These are phyloP conservation scores for Galbula dea DNA, from an alignment of 2,113 vertebrate species.

Conservation along the genomic window DNA sequence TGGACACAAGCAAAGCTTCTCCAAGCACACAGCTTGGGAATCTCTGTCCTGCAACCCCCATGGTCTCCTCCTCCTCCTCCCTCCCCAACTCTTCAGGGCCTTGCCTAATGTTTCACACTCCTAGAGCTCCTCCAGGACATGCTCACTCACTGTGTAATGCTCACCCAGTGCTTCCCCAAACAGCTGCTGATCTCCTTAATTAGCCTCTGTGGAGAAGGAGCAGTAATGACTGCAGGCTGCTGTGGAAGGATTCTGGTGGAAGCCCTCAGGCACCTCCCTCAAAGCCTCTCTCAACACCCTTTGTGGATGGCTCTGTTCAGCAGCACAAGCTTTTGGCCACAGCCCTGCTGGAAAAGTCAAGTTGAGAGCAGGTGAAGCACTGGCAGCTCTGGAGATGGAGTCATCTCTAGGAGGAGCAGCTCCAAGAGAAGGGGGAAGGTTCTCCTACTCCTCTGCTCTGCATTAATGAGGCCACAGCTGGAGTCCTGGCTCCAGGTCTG, in stretches of 20 bases:
- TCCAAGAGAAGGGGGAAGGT: background rate
- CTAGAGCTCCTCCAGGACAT: background rate
- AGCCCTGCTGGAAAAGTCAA: background rate
- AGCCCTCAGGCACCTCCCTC: background rate
- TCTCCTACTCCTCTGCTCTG: no score
- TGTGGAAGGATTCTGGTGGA: background rate
- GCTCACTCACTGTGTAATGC: background rate
- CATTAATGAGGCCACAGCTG: no score
- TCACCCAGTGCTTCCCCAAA: slow-evolving; percentile 41
- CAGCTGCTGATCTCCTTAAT: slow-evolving; percentile 64
- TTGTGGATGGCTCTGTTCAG: background rate
- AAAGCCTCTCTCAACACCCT: background rate
- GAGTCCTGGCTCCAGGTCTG: no score
- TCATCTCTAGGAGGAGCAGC: background rate
- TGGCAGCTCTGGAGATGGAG: background rate
- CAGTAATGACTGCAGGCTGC: slow-evolving; percentile 31
- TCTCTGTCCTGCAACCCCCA: background rate
- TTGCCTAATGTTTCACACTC: slow-evolving; percentile 31
- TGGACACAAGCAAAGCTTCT: background rate
- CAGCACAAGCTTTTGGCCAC: background rate
- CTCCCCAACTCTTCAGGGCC: background rate
- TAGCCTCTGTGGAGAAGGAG: slow-evolving; percentile 38
- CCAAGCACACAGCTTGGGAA: background rate
- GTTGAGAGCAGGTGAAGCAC: background rate
- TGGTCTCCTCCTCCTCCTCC: accelerated